Base-by-base conservation (phyloP, 2,888 invertebrate species). In the Petrolisthes cinctipes region DNA sequence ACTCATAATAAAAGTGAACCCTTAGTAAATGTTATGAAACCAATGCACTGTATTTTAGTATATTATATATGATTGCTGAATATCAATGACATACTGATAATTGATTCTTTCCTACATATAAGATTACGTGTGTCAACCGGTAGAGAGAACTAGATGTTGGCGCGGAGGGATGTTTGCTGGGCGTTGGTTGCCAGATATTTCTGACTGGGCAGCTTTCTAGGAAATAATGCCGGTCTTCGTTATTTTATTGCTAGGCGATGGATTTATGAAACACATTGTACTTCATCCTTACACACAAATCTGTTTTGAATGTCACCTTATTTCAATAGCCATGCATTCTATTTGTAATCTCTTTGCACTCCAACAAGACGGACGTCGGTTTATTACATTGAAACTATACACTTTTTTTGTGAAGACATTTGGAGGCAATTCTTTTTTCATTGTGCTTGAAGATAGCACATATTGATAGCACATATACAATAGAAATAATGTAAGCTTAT, bases 1-100 rank as follows among this genome's bases (percentile, higher is more conserved):
- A 88, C 75, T 83, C 83, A 83, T 80, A 88, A 88, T 88, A 88
- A 88, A 88, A 68, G 71, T 61, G 66, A 80, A 81, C 68, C 37
- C 53, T 57, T 37, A 37, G 37, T 37, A 5, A 7, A 51, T 57
- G 17, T 51, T 6, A 57, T n/a, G 53, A 11, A 37, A 14, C 68
- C 14, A 57, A 75, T 20, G 11, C n/a, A 7, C 4, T 14, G 37
- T 17, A 73, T 20, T 37, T 17, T 57, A 20, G 23, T 57, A 51
- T 66, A 57, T 66, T 83, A 54, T 75, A 51, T 57, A 23, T 11
- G 11, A 37, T 4, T 37, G 51, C n/a, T 81, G 20, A 37, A 66
- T 66, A 61, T 4, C 20, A 7, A 20, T 80, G 20, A 14, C 11
- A 9, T 80, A 37, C 7, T 5, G 57, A 23, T 5, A 11, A 57